Percentiles rank a stretch among this genome's conserved stretches.
These are phyloP conservation scores for Ischnura elegans DNA, from an alignment of 2,888 invertebrate species.

Conservation along the genomic window DNA sequence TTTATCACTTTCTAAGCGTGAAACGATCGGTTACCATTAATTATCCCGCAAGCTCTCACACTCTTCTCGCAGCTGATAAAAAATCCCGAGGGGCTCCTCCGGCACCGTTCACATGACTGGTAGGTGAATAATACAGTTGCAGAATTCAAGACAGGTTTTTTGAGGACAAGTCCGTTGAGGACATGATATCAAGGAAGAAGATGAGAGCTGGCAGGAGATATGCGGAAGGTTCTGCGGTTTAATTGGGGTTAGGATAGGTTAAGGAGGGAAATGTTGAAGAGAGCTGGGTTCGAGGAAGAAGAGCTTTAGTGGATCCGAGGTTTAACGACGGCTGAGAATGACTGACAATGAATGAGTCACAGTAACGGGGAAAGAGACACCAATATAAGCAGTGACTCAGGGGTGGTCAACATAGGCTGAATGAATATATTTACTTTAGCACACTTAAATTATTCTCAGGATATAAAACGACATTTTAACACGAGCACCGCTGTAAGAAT, in stretches of 20 bases:
- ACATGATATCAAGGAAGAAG: background rate
- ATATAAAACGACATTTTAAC: background rate
- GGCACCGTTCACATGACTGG: background rate
- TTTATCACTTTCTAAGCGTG: too few relatives aligned
- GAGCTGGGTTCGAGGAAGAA: background rate
- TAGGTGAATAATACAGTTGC: background rate
- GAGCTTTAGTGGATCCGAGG: background rate
- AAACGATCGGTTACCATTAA: too few relatives aligned
- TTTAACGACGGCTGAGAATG: background rate
- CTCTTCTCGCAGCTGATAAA: too few relatives aligned
- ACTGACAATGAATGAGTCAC: background rate
- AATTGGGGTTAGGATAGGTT: conserved; percentile 35
- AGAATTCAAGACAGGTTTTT: background rate
- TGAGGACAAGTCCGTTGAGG: background rate
- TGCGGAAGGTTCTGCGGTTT: background rate
- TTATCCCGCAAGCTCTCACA: too few relatives aligned
- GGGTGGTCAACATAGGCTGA: background rate
- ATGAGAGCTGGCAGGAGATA: conserved; percentile 8
- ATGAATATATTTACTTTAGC: background rate
- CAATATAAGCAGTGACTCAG: background rate
- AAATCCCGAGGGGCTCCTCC: background rate
- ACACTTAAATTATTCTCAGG: background rate
- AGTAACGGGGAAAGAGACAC: background rate
- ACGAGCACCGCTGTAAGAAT: background rate
- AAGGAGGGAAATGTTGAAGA: background rate